Base-by-base conservation (phyloP, 2,113 vertebrate species). In the Regulus satrapa region DNA sequence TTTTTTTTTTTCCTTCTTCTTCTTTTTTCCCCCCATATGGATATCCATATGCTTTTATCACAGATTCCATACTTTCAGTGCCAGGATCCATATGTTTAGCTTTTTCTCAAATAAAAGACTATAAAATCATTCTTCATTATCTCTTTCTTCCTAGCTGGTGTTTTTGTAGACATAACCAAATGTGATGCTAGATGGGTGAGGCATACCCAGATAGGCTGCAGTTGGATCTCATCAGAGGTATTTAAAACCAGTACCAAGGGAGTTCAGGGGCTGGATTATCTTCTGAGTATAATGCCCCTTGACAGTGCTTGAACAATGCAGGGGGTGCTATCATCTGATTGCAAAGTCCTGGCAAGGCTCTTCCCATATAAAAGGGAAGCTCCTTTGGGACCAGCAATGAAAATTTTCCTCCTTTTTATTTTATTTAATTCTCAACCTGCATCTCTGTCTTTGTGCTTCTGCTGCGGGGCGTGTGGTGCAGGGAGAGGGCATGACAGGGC, bases 11-110 rank as follows among this genome's bases (percentile, higher is more conserved):
- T n/a, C n/a, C n/a, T n/a, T n/a, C n/a, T n/a, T n/a, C n/a, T n/a
- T n/a, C n/a, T n/a, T 41, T 14, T 7, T 9, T 6, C 2, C 19
- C 41, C 25, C 52, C 97, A 97, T 98, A 98, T 98, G 98, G 97
- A 88, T 92, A 88, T 97, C 98, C 98, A 97, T 98, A 98, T 98
- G 98, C 95, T 98, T 89, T 98, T 98, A 91, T 97, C 95, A 96
- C 92, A 94, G 97, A 98, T 97, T 98, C 97, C 97, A 98, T 98
- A 97, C 97, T 98, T 98, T 95, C 92, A 49, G 93, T 97, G 95
- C 97, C 97, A 97, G 91, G 95, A 97, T 92, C 94, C 97, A 96
- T 98, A 98, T 98, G 97, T 97, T 98, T 97, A 96, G 95, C 93
- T 98, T 97, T 98, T 97, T 89, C 95, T 95, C 85, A 97, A 98